These are phyloP conservation scores for Chloroceryle amazona DNA, from an alignment of 2,797 vertebrate genomes.

Conservation along the genomic window DNA sequence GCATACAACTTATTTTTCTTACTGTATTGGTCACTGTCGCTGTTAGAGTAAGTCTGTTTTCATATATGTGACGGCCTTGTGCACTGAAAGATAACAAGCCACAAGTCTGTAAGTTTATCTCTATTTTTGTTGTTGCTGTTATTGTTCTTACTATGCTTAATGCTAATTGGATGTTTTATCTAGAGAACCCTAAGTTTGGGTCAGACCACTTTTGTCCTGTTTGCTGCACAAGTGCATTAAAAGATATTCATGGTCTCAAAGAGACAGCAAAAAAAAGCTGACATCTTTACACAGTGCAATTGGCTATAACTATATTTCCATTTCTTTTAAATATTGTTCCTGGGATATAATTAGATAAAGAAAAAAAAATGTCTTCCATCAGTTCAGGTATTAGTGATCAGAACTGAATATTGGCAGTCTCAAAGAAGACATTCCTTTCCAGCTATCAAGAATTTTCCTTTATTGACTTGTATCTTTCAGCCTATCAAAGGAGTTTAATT, in stretches of 20 bases:
- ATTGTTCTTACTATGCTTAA: background rate
- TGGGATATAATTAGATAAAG: constrained; percentile 40
- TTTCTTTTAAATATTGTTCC: background rate
- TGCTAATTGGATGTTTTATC: background rate
- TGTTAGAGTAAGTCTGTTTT: background rate
- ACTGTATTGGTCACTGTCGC: background rate
- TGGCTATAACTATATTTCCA: background rate
- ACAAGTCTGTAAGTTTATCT: background rate
- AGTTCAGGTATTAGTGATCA: constrained; percentile 28
- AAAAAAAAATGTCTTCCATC: background rate
- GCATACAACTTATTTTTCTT: background rate
- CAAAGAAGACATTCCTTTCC: constrained; percentile 30
- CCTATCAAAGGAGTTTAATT: constrained; percentile 53
- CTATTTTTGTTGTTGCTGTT: background rate
- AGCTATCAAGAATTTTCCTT: constrained; percentile 52
- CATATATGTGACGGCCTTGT: background rate
- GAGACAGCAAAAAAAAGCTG: background rate
- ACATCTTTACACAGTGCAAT: background rate
- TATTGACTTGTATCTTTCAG: constrained; percentile 30
- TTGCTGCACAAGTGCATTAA: background rate
- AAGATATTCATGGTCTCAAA: background rate
- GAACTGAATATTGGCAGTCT: constrained; percentile 23
- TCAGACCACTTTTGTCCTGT: background rate
- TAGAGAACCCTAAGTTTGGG: background rate
- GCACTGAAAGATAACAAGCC: background rate